These are phyloP conservation scores for Saxicola maurus DNA, from an alignment of 2,797 vertebrate species.

Conservation along the genomic window DNA sequence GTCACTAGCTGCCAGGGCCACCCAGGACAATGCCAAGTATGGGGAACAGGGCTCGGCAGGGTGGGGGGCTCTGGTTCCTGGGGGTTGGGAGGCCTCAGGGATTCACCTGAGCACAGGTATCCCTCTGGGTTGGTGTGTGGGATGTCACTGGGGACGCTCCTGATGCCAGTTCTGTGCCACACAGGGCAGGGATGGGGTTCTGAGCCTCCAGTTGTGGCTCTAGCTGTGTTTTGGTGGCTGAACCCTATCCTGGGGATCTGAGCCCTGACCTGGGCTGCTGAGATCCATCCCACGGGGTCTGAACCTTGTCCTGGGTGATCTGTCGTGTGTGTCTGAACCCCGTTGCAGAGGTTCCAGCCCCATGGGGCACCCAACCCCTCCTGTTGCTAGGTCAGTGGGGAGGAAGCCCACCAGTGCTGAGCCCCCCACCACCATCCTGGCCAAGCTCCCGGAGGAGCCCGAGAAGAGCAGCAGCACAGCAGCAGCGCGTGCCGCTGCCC, in stretches of 20 bases:
- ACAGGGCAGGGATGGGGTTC: no score
- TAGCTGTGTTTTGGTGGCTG: background rate
- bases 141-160: background rate
- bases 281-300: fast-evolving
- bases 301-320: background rate
- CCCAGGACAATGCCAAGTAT: slow-evolving; percentile 84
- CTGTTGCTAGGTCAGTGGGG: slow-evolving; percentile 41
- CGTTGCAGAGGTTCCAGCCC: fast-evolving
- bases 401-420: slow-evolving; percentile 53
- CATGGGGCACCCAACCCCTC: background rate
- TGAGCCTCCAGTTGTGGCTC: fast-evolving
- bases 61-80: fast-evolving
- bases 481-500: slow-evolving; percentile 53
- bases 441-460: slow-evolving; percentile 83
- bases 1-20: slow-evolving; percentile 69
- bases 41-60: background rate
- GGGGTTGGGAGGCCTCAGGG: fast-evolving
- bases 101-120: background rate
- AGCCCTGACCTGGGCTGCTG: background rate
- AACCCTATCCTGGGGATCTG: background rate
- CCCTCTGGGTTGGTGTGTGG: background rate
- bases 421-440: slow-evolving; percentile 31
- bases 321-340: background rate
- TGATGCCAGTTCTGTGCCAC: background rate
- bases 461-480: slow-evolving; percentile 69